These are phyloP conservation scores for Megalops cyprinoides DNA, from an alignment of 2,797 vertebrate species.

Conservation along the genomic window DNA sequence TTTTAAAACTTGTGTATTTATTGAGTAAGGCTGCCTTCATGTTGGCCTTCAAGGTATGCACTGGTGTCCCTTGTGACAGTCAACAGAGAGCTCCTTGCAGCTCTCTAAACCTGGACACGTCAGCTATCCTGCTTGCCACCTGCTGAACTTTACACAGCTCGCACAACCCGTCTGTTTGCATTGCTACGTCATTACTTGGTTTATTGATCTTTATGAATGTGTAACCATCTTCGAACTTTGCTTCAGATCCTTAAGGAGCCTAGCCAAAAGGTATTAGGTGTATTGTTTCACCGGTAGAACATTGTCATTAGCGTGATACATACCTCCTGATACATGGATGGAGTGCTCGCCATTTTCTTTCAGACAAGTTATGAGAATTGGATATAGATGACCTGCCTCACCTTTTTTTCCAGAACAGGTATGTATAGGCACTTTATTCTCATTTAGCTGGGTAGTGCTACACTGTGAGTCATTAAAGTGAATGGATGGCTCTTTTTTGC, in stretches of 20 bases:
- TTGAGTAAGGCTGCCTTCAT: not conserved
- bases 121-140: not conserved
- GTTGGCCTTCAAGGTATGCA: not conserved
- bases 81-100: not conserved
- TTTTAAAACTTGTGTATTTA: not conserved
- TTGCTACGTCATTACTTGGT: too few species aligned
- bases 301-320: too few species aligned
- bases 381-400: not conserved
- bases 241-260: not conserved
- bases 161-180: not conserved
- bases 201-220: not conserved
- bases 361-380: not conserved
- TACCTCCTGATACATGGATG: not conserved
- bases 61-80: not conserved
- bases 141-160: conserved; percentile 7
- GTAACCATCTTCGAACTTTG: not conserved
- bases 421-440: not conserved
- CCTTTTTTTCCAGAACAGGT: not conserved
- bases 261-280: too few species aligned
- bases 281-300: not conserved
- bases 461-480: not conserved
- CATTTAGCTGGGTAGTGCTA: not conserved
- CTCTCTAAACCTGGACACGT: not conserved
- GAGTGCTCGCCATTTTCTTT: not conserved
- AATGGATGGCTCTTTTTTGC: not conserved